A percentile compares a stretch with the other conserved stretches of the same genome.
phyloP scores from a whole-genome alignment of 1,140 invertebrate species.

The Halictus rubicundus region DNA sequence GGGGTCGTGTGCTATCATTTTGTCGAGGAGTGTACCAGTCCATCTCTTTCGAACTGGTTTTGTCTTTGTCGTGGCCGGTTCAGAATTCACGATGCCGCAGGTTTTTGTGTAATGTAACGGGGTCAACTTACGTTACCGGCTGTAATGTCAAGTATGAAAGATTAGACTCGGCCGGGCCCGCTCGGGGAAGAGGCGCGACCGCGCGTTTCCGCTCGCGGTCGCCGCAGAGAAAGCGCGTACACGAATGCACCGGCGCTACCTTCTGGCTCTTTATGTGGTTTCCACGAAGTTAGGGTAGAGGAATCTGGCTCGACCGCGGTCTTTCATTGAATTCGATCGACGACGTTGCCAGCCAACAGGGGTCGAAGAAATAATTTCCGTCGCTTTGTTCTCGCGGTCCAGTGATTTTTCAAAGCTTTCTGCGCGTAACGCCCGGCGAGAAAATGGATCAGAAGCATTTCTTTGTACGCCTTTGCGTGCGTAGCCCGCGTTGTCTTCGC shows the following conservation, averaged over 20 bases:
- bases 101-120: conserved; percentile 1
- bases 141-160: conserved; percentile 63
- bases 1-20: too few relatives aligned
- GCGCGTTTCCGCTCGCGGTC: conserved; percentile 31
- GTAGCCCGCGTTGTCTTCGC: background rate
- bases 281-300: background rate
- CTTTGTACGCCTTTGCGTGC: conserved; percentile 14
- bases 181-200: conserved; percentile 10
- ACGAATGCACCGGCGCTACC: background rate
- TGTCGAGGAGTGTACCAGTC: too few relatives aligned
- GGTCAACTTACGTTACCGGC: conserved; percentile 51
- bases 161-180: conserved; percentile 34
- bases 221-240: background rate
- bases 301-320: background rate
- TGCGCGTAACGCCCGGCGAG: background rate
- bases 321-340: conserved; percentile 9
- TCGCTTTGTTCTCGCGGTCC: conserved; percentile 16
- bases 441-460: conserved; percentile 2
- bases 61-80: too few relatives aligned
- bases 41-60: too few relatives aligned
- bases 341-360: background rate
- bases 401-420: conserved; percentile 24
- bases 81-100: too few relatives aligned
- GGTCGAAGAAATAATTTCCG: conserved; percentile 31
- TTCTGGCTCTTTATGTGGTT: conserved; percentile 5